Base-by-base conservation (phyloP, 2,888 invertebrate genomes). In the Petrolisthes cinctipes region DNA sequence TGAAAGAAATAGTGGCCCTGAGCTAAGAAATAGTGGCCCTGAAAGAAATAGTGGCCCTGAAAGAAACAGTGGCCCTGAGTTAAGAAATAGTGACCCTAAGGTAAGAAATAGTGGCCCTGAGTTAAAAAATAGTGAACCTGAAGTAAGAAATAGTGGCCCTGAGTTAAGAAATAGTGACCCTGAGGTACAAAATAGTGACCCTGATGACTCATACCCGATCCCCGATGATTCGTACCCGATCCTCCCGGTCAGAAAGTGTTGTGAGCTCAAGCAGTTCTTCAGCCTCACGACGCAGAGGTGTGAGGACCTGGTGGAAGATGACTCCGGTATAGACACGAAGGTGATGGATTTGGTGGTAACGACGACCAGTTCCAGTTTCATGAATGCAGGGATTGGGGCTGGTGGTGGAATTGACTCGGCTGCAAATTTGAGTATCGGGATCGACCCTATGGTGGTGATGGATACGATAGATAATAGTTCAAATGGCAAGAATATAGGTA, bases 261-360 rank as follows among this genome's bases (percentile, higher is more conserved):
- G 89, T 68, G 83, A 73, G 14, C n/a, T 54, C 7, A 23, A 82
- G n/a, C 76, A 86, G 78, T 89, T 79, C 57, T 89, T 89, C 82
- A 89, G 86, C 79, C 17, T 86, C n/a, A 51, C 53, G 57, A 81
- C 56, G n/a, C 86, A 89, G 81, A n/a, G 82, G 56, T 89, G 89
- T 53, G 84, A 82, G 73, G 82, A 75, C 14, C 82, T 37, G 7
- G 56, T 23, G 2, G 56, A 2, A 23, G 51, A 7, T 9, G 61
- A 75, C 75, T 9, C 56, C 20, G 73, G 75, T n/a, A 75, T 86
- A 20, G 61, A 37, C 7, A 75, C 56, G 37, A 23, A 20, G 7
- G 82, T 80, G 68, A 66, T 7, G 11, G 23, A 37, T 7, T 37
- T 81, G 14, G 61, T 81, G 73, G 9, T 37, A 37, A 7, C 73